A percentile compares a stretch with the other conserved stretches of the same genome.
Evolutionary conservation across 2,113 vertebrate species (phyloP).

Genomic region (Pitta sordida): DNA sequence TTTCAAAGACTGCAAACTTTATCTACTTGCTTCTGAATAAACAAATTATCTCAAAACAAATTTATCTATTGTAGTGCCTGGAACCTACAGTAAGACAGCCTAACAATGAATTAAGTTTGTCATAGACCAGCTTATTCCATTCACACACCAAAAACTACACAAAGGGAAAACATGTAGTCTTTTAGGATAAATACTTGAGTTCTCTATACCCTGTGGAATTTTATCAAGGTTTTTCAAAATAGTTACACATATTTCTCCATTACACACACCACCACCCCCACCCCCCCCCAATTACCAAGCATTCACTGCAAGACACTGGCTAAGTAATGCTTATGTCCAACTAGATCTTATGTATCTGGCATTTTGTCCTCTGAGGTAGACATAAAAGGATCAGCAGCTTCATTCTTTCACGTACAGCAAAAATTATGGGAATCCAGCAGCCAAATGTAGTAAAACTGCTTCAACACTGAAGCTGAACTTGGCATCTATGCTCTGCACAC

Average conservation of each 20-base stretch:
- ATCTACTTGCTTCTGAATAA: background rate
- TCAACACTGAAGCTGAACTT: conserved; percentile 25
- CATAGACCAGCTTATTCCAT: background rate
- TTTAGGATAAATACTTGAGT: background rate
- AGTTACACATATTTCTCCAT: background rate
- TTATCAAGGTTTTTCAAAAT: background rate
- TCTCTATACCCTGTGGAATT: background rate
- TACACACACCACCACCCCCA: no score
- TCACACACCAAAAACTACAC: background rate
- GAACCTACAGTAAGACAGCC: background rate
- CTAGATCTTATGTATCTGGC: background rate
- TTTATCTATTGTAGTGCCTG: background rate
- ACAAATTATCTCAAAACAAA: background rate
- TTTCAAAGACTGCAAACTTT: background rate
- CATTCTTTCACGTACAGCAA: conserved; percentile 53
- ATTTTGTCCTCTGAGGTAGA: conserved; percentile 23
- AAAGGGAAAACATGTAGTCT: background rate
- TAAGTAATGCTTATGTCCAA: background rate
- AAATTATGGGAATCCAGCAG: conserved; percentile 26
- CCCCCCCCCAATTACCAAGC: background rate
- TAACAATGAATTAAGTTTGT: background rate
- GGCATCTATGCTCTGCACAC: conserved; percentile 11
- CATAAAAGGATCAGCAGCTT: conserved; percentile 41
- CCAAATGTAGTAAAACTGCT: conserved; percentile 62
- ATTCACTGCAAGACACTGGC: background rate